Evolutionary conservation across 1,140 invertebrate genomes (phyloP).

Genomic region (Papilio xuthus): DNA sequence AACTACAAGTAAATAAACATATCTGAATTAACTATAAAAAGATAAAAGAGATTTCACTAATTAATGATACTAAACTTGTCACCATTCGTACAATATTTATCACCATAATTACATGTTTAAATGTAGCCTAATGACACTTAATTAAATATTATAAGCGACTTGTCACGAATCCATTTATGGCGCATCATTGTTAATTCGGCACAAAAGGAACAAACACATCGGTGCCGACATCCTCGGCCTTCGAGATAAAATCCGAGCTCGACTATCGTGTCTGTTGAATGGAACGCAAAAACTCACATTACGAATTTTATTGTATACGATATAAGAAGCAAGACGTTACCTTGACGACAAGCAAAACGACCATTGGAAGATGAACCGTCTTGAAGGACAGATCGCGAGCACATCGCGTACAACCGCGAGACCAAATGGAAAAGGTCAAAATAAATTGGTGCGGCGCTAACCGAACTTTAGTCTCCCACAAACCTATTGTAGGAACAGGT

Average conservation of each 20-base stretch:
- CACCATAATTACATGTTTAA: slow-evolving; percentile 10
- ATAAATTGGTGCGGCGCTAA: slow-evolving; percentile 66
- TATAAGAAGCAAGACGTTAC: slow-evolving; percentile 70
- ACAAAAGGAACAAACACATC: slow-evolving; percentile 36
- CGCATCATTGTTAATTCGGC: slow-evolving; percentile 41
- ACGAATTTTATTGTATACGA: slow-evolving; percentile 71
- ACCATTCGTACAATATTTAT: slow-evolving; percentile 10
- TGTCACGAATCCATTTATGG: slow-evolving; percentile 39
- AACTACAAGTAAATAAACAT: background rate
- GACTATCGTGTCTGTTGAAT: slow-evolving; percentile 69
- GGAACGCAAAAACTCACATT: slow-evolving; percentile 71
- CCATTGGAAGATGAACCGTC: slow-evolving; percentile 52
- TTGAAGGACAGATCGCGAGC: slow-evolving; percentile 38
- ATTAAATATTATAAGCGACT: slow-evolving; percentile 38
- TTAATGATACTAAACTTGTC: background rate
- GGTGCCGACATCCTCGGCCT: slow-evolving; percentile 21
- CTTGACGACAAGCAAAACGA: slow-evolving; percentile 62
- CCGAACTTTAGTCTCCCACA: slow-evolving; percentile 63
- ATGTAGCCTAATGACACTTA: slow-evolving; percentile 11
- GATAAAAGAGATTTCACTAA: background rate
- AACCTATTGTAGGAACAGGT: slow-evolving; percentile 71
- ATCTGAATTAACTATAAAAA: background rate
- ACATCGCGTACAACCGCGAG: slow-evolving; percentile 38
- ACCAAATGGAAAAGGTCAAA: slow-evolving; percentile 49
- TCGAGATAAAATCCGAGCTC: slow-evolving; percentile 45